Evolutionary conservation across 1,140 invertebrate species (phyloP).

Genomic region (Dendrolimus punctatus): DNA sequence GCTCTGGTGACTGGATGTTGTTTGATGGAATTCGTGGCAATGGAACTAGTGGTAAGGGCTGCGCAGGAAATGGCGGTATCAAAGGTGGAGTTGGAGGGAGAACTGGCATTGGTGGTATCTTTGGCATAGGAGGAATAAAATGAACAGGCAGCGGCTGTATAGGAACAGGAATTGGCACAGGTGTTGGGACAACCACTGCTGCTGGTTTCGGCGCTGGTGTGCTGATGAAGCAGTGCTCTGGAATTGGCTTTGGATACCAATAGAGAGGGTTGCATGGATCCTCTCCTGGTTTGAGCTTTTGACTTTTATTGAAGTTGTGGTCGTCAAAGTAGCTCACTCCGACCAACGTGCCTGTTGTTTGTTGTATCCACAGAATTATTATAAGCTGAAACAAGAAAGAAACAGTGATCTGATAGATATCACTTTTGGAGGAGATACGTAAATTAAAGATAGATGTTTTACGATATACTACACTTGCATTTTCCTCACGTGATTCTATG

Average conservation of each 20-base stretch:
- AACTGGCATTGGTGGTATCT: conserved; percentile 7
- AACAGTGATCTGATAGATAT: no score
- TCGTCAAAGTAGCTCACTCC: conserved; percentile 34
- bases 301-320: conserved; percentile 8
- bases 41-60: conserved; percentile 3
- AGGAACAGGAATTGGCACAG: conserved; percentile 10
- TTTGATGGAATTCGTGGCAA: conserved; percentile 6
- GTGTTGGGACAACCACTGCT: conserved; percentile 6
- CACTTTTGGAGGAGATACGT: no score
- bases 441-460: no score
- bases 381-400: no score
- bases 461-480: no score
- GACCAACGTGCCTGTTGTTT: conserved; percentile 22
- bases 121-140: conserved; percentile 3
- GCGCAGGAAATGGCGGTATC: neutral
- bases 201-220: conserved; percentile 3
- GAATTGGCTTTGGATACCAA: conserved; percentile 47
- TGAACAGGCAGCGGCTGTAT: neutral
- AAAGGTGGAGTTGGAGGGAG: conserved; percentile 1
- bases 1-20: conserved; percentile 8
- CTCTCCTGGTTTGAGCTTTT: conserved; percentile 7
- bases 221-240: conserved; percentile 34
- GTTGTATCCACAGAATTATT: no score
- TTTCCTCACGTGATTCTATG: no score
- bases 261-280: conserved; percentile 48